Evolutionary conservation across 2,113 vertebrate species (phyloP).

Genomic region (Pelodiscus sinensis): DNA sequence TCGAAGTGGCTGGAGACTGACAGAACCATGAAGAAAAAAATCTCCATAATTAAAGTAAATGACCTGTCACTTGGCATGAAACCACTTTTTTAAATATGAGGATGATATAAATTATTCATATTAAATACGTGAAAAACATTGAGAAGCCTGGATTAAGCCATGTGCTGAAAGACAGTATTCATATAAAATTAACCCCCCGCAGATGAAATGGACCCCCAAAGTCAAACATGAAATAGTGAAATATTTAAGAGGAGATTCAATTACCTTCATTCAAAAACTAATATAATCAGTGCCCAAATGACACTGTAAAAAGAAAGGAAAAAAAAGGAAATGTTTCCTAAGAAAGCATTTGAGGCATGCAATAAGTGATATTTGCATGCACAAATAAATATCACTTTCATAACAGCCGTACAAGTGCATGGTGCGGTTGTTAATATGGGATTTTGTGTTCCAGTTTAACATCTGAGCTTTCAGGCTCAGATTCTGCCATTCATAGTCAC

Average conservation of each 20-base stretch:
- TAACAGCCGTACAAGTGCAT: not conserved
- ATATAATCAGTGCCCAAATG: not conserved
- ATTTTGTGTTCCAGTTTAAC: not conserved
- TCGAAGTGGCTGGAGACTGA: not conserved
- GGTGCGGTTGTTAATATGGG: no score
- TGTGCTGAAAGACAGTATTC: not conserved
- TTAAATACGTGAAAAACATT: not conserved
- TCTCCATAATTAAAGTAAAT: conserved; percentile 11
- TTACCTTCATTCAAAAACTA: not conserved
- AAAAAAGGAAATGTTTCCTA: not conserved
- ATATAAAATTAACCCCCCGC: conserved; percentile 3
- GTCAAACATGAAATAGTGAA: not conserved
- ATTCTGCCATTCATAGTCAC: not conserved
- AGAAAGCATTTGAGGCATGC: not conserved
- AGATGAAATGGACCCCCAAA: not conserved
- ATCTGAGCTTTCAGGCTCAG: not conserved
- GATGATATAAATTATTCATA: not conserved
- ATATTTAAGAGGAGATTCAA: not conserved
- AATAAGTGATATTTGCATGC: not conserved
- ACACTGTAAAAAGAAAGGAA: not conserved
- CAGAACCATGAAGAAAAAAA: not conserved
- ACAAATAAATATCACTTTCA: not conserved
- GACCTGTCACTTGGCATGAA: not conserved
- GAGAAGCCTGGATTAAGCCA: not conserved
- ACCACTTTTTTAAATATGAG: not conserved